These are phyloP conservation scores for Nomada ferruginata DNA, from an alignment of 2,888 invertebrate genomes.

Conservation along the genomic window DNA sequence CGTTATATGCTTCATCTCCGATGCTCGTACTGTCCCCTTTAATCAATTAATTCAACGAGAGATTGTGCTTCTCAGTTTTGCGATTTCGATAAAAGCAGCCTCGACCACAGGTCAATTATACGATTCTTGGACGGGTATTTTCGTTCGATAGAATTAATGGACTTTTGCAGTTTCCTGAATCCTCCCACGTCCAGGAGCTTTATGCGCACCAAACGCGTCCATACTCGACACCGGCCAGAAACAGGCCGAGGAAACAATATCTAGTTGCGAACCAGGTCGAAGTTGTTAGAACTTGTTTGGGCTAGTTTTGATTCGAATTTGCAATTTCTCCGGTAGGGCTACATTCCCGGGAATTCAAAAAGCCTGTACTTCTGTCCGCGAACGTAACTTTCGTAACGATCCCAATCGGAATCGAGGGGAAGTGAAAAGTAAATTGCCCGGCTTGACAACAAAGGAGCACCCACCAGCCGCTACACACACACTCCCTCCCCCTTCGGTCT, in stretches of 20 bases:
- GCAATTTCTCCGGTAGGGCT: neutral
- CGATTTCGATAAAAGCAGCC: neutral
- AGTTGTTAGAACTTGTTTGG: neutral
- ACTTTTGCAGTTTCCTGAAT: neutral
- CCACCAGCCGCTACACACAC: neutral
- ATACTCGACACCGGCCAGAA: neutral
- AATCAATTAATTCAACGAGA: slow-evolving; percentile 10
- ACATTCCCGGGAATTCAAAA: neutral
- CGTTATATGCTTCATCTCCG: neutral
- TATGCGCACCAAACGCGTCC: neutral
- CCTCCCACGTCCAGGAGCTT: neutral
- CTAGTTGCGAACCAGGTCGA: neutral
- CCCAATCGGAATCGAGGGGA: neutral
- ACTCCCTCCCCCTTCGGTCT: neutral
- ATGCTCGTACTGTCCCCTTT: neutral
- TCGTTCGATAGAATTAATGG: neutral
- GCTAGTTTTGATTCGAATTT: neutral
- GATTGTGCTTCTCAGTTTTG: slow-evolving; percentile 1
- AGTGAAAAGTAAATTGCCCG: neutral
- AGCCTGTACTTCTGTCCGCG: neutral
- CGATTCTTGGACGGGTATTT: neutral
- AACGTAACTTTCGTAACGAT: neutral
- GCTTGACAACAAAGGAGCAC: no score
- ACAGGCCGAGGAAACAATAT: neutral
- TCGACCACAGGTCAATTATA: slow-evolving; percentile 1